phyloP scores from a whole-genome alignment of 2,113 vertebrate genomes.

The Albula goreensis region DNA sequence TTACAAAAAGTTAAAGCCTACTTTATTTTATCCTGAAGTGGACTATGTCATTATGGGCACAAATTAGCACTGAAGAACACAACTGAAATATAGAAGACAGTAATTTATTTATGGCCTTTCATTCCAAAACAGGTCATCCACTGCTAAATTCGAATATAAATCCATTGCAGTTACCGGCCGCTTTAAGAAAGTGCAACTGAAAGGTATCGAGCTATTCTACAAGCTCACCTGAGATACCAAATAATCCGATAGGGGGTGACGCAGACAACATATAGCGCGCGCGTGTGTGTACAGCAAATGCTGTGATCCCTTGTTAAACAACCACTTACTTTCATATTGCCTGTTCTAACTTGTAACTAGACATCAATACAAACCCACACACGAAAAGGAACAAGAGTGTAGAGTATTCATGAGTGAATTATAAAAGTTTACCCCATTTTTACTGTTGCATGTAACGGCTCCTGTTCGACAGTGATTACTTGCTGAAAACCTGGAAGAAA shows the following conservation, averaged over 20 bases:
- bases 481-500: background rate
- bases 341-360: background rate
- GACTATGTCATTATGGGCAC: too few relatives aligned
- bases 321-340: background rate
- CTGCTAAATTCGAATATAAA: background rate
- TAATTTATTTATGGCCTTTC: background rate
- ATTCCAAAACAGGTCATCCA: background rate
- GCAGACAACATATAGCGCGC: background rate
- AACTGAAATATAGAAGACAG: background rate
- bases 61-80: background rate
- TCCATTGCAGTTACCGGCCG: background rate
- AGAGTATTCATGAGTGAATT: background rate
- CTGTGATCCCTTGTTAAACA: background rate
- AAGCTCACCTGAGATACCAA: conserved; percentile 52
- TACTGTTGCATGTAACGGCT: too few relatives aligned
- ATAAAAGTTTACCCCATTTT: background rate
- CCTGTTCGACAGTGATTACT: background rate
- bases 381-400: background rate
- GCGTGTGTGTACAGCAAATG: background rate
- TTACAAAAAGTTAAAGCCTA: too few relatives aligned
- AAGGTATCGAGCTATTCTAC: conserved; percentile 54
- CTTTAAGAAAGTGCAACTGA: conserved; percentile 33
- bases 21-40: background rate
- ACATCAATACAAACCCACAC: background rate
- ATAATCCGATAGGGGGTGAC: conserved; percentile 41